Evolutionary conservation across 2,888 invertebrate species (phyloP).

Genomic region (Chironomus tentans): DNA sequence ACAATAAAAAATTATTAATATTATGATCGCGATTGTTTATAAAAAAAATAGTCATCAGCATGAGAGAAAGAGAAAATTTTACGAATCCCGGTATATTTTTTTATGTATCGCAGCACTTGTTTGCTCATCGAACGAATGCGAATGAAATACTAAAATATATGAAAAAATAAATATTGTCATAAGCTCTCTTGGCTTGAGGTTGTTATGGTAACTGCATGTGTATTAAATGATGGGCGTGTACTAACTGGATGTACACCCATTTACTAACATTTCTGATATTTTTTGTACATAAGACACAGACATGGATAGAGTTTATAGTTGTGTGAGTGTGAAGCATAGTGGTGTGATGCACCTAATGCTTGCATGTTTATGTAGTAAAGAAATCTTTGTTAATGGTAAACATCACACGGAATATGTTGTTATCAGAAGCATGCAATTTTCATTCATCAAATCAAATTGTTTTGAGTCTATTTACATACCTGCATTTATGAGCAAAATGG

Average conservation of each 20-base stretch:
- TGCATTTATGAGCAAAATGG: too few species aligned
- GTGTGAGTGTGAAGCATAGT: not conserved
- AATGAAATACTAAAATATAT: slow-evolving; percentile 24
- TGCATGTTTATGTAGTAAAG: too few species aligned
- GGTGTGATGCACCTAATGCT: too few species aligned
- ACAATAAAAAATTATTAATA: too few species aligned
- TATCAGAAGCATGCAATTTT: not conserved
- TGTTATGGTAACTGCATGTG: slow-evolving; percentile 15
- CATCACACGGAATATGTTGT: not conserved
- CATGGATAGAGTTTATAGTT: not conserved
- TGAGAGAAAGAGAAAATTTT: not conserved
- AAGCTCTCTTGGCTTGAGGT: not conserved
- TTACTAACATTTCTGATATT: not conserved
- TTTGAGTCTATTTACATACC: too few species aligned
- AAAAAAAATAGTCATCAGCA: not conserved
- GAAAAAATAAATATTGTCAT: slow-evolving; percentile 25
- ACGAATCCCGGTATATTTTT: not conserved
- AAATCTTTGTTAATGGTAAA: too few species aligned
- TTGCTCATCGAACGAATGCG: slow-evolving; percentile 24
- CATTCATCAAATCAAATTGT: not conserved
- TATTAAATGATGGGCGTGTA: not conserved
- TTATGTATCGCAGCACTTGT: slow-evolving; percentile 21
- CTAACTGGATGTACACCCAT: not conserved
- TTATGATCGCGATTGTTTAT: not conserved
- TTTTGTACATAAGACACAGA: slow-evolving; percentile 3